Conservation (phyloP, 2,797 vertebrate species). For the Lepilemur ruficaudatus region DNA sequence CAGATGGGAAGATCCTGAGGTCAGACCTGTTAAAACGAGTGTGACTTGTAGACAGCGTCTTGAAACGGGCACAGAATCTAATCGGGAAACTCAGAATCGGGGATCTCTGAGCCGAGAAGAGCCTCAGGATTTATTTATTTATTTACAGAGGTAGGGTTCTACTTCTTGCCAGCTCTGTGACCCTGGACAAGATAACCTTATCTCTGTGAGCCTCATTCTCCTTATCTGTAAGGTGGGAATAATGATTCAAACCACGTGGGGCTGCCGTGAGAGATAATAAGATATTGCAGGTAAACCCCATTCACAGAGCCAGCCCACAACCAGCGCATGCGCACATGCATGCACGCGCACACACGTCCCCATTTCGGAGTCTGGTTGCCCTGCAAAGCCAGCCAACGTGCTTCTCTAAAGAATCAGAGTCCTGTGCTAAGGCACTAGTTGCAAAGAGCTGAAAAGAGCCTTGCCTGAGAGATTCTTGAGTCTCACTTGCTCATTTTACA, state of each 20-base stretch:
- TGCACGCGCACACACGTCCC: not conserved
- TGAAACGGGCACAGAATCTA: not conserved
- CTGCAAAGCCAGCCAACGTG: not conserved
- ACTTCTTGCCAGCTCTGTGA: not conserved
- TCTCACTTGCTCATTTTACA: not conserved
- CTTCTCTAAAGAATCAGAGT: not conserved
- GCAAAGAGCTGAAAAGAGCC: not conserved
- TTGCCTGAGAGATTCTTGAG: not conserved
- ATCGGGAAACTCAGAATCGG: not conserved
- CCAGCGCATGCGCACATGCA: too few species aligned
- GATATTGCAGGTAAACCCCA: not conserved
- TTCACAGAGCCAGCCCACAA: not conserved
- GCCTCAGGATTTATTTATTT: not conserved
- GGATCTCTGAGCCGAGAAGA: not conserved
- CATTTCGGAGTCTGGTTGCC: not conserved
- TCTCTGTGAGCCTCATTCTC: not conserved
- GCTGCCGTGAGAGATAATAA: not conserved
- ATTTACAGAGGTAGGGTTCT: not conserved
- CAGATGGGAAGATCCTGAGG: conserved; percentile 26
- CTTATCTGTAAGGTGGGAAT: not conserved
- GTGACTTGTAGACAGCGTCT: conserved; percentile 45
- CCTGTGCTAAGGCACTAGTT: not conserved
- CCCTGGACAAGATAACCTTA: too few species aligned
- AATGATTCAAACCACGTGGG: not conserved
- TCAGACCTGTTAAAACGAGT: conserved; percentile 22